Evolutionary conservation across 2,888 invertebrate species (phyloP), one percentile per base, ranked within the genome.

Genomic region (Trichopria drosophilae): DNA sequence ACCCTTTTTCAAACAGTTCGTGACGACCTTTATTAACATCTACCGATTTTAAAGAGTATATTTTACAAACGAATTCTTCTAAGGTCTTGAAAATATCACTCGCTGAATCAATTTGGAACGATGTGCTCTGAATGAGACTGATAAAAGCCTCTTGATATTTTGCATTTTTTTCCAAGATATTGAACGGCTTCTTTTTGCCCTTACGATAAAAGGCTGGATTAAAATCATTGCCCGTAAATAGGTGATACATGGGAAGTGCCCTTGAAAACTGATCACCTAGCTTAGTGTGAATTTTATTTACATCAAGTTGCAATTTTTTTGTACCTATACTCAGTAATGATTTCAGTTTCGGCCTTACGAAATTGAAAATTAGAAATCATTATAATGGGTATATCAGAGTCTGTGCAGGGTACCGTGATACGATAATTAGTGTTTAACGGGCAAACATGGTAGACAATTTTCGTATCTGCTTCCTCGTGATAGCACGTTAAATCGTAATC

Each of bases 401-500:
- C 61, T 29, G 59, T 61, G 41, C 60, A 63, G 49, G 59, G 52
- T 22, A 64, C 37, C 42, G 51, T 40, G 24, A 65, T 49, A 44
- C 55, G 50, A 44, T 58, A 61, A 40, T 62, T 58, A 35, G 32
- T 57, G n/a, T n/a, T n/a, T n/a, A n/a, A n/a, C n/a, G n/a, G n/a
- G n/a, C n/a, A n/a, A n/a, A n/a, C n/a, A n/a, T n/a, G n/a, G n/a
- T n/a, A n/a, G n/a, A n/a, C n/a, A n/a, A n/a, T n/a, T n/a, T n/a
- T n/a, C n/a, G n/a, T n/a, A n/a, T n/a, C n/a, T n/a, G n/a, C n/a
- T n/a, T n/a, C n/a, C n/a, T n/a, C n/a, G n/a, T n/a, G n/a, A n/a
- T n/a, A n/a, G n/a, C n/a, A n/a, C n/a, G n/a, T 51, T 63, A 64
- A 57, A 53, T 64, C 64, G 39, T 65, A 67, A 44, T 61, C 50